These are phyloP conservation scores for Drosophila kohkoa DNA, from an alignment of 1,140 invertebrate species.

Conservation along the genomic window DNA sequence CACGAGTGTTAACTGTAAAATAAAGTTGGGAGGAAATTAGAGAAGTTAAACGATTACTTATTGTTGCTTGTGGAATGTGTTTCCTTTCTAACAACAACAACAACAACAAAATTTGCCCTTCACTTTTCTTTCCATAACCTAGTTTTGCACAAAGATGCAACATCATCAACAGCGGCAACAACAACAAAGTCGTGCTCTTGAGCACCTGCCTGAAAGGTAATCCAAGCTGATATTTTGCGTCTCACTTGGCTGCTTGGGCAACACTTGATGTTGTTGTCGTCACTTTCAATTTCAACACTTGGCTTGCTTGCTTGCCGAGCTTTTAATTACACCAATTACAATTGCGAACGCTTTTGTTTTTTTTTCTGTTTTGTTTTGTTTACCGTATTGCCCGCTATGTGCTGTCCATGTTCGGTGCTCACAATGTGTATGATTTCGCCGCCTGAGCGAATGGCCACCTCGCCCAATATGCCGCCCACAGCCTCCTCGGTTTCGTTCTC, in stretches of 20 bases:
- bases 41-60: conserved; percentile 17
- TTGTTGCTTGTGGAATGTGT: conserved; percentile 45
- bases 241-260: conserved; percentile 79
- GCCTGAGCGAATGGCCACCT: conserved; percentile 80
- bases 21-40: conserved; percentile 9
- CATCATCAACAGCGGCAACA: conserved; percentile 68
- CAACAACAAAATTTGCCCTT: conserved; percentile 65
- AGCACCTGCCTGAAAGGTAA: conserved; percentile 68
- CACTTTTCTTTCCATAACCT: conserved; percentile 84
- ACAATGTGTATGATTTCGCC: conserved; percentile 84
- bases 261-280: conserved; percentile 56
- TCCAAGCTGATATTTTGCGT: conserved; percentile 72
- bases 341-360: conserved; percentile 18
- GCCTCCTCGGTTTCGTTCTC: conserved; percentile 82
- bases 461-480: conserved; percentile 74
- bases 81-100: conserved; percentile 71
- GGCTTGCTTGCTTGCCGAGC: conserved; percentile 19
- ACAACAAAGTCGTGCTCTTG: conserved; percentile 47
- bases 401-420: conserved; percentile 78
- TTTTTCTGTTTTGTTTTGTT: conserved; percentile 25
- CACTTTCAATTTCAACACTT: conserved; percentile 75
- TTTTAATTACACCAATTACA: conserved; percentile 77
- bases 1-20: conserved; percentile 74
- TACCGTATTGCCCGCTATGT: conserved; percentile 81
- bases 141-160: conserved; percentile 81